These are phyloP conservation scores for Platerodrilus igneus DNA, from an alignment of 2,888 invertebrate genomes.

Conservation along the genomic window DNA sequence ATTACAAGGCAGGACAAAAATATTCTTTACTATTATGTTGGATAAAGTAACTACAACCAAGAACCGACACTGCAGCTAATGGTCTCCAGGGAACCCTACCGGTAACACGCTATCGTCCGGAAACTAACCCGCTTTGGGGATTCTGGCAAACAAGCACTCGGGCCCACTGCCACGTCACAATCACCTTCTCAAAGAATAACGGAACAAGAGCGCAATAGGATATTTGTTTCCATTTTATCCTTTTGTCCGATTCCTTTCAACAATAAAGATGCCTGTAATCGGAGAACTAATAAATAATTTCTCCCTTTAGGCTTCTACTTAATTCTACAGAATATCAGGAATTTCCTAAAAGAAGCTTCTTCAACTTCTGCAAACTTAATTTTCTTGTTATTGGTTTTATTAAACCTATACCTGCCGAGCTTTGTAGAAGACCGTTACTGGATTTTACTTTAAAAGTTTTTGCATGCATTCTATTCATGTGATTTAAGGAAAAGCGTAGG, in stretches of 20 bases:
- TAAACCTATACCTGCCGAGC: too few species aligned
- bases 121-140: constrained; percentile 32
- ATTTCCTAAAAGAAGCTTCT: constrained; percentile 7
- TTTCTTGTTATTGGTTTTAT: constrained; percentile 11
- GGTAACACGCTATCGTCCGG: constrained; percentile 31
- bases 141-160: constrained; percentile 33
- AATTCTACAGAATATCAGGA: constrained; percentile 11
- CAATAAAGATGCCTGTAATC: too few species aligned
- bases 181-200: constrained; percentile 28
- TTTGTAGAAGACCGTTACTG: too few species aligned
- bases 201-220: constrained; percentile 20
- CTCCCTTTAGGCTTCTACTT: too few species aligned
- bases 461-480: too few species aligned
- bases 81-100: constrained; percentile 33
- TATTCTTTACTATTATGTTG: constrained; percentile 15
- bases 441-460: too few species aligned
- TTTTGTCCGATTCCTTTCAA: too few species aligned
- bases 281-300: too few species aligned
- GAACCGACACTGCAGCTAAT: constrained; percentile 32
- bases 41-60: constrained; percentile 20
- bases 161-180: constrained; percentile 28
- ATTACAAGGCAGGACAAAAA: too few species aligned
- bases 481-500: too few species aligned
- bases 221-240: constrained; percentile 20
- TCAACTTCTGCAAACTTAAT: constrained; percentile 8